Base-by-base conservation (phyloP, 2,113 vertebrate genomes). In the Cathartes aura region DNA sequence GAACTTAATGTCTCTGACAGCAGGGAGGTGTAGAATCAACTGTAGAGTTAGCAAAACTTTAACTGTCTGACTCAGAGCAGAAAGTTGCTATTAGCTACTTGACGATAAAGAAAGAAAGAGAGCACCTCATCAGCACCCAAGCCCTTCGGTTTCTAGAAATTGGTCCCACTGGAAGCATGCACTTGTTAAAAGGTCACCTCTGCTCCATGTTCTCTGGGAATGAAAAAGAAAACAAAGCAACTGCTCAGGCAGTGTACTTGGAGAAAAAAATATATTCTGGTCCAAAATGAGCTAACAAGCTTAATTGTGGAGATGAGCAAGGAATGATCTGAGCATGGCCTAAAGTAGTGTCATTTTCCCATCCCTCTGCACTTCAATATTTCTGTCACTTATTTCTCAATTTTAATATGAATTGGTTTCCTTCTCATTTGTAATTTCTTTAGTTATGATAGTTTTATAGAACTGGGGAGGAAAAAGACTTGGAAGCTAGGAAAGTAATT, bases 1-100 rank as follows among this genome's bases (percentile, higher is more conserved):
- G 64, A 93, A 82, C 18, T 82, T 72, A 73, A 78, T 88, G 93
- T 96, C 17, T 85, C 38, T 95, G 82, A 74, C 30, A 90, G 67
- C 59, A 90, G 11, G 50, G 38, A 94, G 78, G 10, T 43, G 23
- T 60, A 50, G 29, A 36, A 68, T 84, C 43, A 50, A 15, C 66
- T 73, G 22, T 30, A 86, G 63, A 50, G n/a, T 88, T 80, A 86
- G 15, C 21, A 92, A 34, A 96, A 78, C 24, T 89, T 93, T 88
- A 74, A 90, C 47, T 62, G 23, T 50, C 64, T 87, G 56, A 80
- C 22, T 75, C 70, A 32, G 53, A 92, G 36, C 38, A 91, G 38
- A 81, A 86, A 94, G 43, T 48, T 82, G 27, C 43, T 84, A 20
- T 68, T 72, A 94, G 23, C 16, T 75, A 27, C 45, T 64, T 45